Evolutionary conservation across 2,888 invertebrate species (phyloP).

Genomic region (Mesochorus sp.): DNA sequence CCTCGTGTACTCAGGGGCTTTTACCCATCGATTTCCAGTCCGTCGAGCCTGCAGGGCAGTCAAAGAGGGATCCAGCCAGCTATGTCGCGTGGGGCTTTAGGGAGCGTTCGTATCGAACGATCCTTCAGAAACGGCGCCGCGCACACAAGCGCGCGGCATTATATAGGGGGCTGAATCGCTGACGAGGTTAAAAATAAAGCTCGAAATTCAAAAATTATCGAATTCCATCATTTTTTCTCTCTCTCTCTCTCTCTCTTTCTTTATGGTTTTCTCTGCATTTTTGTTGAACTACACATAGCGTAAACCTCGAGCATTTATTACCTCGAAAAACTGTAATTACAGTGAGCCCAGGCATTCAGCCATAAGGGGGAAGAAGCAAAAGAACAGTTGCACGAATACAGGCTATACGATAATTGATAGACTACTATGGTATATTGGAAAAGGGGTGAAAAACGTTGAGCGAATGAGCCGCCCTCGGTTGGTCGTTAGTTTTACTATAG

Average conservation of each 20-base stretch:
- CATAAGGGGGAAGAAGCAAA: slow-evolving; percentile 1
- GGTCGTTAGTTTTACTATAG: slow-evolving; percentile 71
- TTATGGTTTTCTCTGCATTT: neutral
- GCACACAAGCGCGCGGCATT: slow-evolving; percentile 24
- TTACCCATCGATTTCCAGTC: slow-evolving; percentile 80
- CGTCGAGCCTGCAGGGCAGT: slow-evolving; percentile 71
- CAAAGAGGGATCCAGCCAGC: slow-evolving; percentile 70
- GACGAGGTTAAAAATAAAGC: slow-evolving; percentile 38
- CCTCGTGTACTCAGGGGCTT: slow-evolving; percentile 68
- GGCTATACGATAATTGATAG: slow-evolving; percentile 40
- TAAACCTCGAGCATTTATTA: neutral
- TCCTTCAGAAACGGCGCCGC: slow-evolving; percentile 12
- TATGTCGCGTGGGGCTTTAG: slow-evolving; percentile 59
- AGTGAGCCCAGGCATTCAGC: neutral
- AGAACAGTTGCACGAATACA: slow-evolving; percentile 16
- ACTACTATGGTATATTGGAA: neutral
- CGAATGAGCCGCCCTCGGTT: slow-evolving; percentile 75
- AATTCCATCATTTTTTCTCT: slow-evolving; percentile 15
- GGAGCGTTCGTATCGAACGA: slow-evolving; percentile 58
- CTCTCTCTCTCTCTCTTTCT: neutral
- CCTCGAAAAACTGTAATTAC: neutral
- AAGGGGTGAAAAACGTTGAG: slow-evolving; percentile 44
- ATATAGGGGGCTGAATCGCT: slow-evolving; percentile 32
- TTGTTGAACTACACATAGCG: neutral
- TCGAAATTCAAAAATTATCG: slow-evolving; percentile 38